A percentile compares a stretch with the other conserved stretches of the same genome.
Evolutionary conservation across 92 coral and sea anemone genomes (phyloP).

Genomic region (Heteractis magnifica): DNA sequence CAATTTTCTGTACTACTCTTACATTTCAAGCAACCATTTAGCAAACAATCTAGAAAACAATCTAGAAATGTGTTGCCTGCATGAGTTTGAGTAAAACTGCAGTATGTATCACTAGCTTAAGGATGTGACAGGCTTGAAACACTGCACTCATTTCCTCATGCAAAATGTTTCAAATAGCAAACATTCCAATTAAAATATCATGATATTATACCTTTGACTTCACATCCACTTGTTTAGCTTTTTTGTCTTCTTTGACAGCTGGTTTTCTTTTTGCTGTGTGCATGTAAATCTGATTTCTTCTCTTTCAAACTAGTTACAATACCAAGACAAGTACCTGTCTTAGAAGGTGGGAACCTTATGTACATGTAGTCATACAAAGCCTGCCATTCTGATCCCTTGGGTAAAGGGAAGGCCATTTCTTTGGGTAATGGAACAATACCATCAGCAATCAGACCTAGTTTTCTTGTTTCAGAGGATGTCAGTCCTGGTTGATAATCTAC

Average conservation of each 20-base stretch:
- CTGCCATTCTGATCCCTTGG: slow-evolving; percentile 90
- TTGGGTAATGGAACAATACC: slow-evolving; percentile 87
- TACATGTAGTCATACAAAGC: slow-evolving; percentile 79
- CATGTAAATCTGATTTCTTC: slow-evolving; percentile 1
- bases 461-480: slow-evolving; percentile 85
- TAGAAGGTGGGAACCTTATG: slow-evolving; percentile 88
- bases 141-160: too few relatives aligned
- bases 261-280: not conserved
- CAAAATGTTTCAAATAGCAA: too few relatives aligned
- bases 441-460: slow-evolving; percentile 76
- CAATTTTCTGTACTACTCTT: too few relatives aligned
- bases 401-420: slow-evolving; percentile 84
- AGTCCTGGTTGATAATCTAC: slow-evolving; percentile 93
- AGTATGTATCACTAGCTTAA: too few relatives aligned
- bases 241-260: not conserved
- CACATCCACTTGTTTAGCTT: not conserved
- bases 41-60: too few relatives aligned
- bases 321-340: slow-evolving; percentile 71
- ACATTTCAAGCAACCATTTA: too few relatives aligned
- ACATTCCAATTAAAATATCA: too few relatives aligned
- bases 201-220: slow-evolving; percentile 6
- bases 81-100: too few relatives aligned
- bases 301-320: slow-evolving; percentile 69
- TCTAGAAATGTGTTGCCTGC: too few relatives aligned
- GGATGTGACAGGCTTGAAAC: too few relatives aligned